Evolutionary conservation across 2,113 vertebrate species (phyloP).

Genomic region (Leptodactylus fuscus): DNA sequence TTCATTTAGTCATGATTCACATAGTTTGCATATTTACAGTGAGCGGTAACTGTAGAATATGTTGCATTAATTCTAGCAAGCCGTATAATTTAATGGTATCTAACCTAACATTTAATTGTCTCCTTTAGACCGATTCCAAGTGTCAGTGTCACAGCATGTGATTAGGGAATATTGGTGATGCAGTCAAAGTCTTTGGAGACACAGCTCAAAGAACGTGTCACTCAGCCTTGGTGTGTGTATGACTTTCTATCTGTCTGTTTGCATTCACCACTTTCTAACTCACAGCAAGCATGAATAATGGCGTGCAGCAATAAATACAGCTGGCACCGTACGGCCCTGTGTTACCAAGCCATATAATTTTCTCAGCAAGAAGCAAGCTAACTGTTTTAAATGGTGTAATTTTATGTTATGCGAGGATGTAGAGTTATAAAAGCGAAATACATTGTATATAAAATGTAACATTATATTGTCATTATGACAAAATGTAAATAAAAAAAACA

Average conservation of each 20-base stretch:
- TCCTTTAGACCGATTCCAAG: slow-evolving; percentile 16
- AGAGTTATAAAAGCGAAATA: not conserved
- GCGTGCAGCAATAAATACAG: slow-evolving; percentile 33
- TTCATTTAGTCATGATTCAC: slow-evolving; percentile 15
- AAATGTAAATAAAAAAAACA: not conserved
- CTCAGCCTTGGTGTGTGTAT: not conserved
- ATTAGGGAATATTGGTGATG: slow-evolving; percentile 9
- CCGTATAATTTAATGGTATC: slow-evolving; percentile 31
- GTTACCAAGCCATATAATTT: slow-evolving; percentile 25
- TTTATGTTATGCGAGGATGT: not conserved
- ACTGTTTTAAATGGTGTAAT: slow-evolving; percentile 21
- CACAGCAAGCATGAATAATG: slow-evolving; percentile 26
- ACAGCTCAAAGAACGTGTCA: slow-evolving; percentile 30
- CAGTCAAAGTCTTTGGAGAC: not conserved
- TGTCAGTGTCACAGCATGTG: slow-evolving; percentile 26
- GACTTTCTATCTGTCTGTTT: slow-evolving; percentile 14
- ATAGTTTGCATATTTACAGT: slow-evolving; percentile 24
- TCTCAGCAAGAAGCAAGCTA: slow-evolving; percentile 5
- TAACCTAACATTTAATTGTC: slow-evolving; percentile 51
- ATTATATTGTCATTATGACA: not conserved
- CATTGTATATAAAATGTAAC: not conserved
- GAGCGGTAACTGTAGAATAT: not conserved
- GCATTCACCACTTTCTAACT: slow-evolving; percentile 1
- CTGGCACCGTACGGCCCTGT: not conserved
- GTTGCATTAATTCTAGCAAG: slow-evolving; percentile 21